Evolutionary conservation across 2,797 vertebrate genomes (phyloP).

Genomic region (Fratercula arctica): DNA sequence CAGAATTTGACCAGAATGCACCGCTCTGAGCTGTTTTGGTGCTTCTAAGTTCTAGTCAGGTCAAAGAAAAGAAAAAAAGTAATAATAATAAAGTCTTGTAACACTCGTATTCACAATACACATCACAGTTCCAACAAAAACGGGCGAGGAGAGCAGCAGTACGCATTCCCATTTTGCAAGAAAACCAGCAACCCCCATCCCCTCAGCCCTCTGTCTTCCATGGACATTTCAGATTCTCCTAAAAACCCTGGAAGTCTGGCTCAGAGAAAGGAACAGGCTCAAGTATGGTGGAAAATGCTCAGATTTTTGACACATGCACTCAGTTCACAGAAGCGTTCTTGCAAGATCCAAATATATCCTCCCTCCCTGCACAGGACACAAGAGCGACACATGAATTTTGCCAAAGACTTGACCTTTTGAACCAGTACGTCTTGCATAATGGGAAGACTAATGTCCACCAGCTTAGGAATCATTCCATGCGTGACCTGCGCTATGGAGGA

Average conservation of each 20-base stretch:
- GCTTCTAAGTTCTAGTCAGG: neutral
- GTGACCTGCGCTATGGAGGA: neutral
- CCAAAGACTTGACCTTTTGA: neutral
- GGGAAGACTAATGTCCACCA: neutral
- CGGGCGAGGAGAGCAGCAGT: rapidly evolving
- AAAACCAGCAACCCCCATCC: neutral
- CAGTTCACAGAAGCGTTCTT: neutral
- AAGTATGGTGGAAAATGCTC: neutral
- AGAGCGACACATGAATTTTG: neutral
- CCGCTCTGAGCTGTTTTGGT: neutral
- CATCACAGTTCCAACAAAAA: neutral
- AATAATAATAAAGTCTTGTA: neutral
- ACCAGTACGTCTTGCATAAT: neutral
- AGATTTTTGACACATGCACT: neutral
- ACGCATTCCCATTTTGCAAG: neutral
- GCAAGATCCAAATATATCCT: neutral
- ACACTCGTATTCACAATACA: neutral
- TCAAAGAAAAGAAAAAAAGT: neutral
- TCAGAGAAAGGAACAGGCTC: neutral
- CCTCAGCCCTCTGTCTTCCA: neutral
- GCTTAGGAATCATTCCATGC: neutral
- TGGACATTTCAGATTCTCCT: neutral
- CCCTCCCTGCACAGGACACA: neutral
- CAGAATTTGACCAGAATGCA: neutral
- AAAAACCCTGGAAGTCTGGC: neutral